These are phyloP conservation scores for Oscheius sp. DNA, from an alignment of 2,888 invertebrate species.

Conservation along the genomic window DNA sequence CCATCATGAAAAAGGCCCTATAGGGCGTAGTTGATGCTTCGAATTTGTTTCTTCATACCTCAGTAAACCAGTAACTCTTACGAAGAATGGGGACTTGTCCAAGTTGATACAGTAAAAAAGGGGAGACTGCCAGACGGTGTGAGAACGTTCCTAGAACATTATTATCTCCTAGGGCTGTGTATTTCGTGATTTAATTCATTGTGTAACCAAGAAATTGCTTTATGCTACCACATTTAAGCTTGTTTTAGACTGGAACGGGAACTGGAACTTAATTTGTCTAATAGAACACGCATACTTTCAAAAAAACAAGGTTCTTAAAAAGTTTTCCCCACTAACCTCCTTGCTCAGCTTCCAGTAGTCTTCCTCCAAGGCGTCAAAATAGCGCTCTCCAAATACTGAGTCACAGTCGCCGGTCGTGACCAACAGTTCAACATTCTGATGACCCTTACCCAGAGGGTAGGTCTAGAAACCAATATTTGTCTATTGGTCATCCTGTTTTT, in stretches of 20 bases:
- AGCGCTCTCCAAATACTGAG: conserved; percentile 65
- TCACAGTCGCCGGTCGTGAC: conserved; percentile 71
- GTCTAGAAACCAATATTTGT: conserved; percentile 35
- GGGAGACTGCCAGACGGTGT: conserved; percentile 69
- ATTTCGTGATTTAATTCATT: too few species aligned
- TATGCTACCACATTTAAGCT: too few species aligned
- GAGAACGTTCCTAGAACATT: conserved; percentile 46
- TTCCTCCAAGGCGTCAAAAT: conserved; percentile 68
- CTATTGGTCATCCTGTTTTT: background rate
- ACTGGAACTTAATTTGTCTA: too few species aligned
- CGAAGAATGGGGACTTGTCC: conserved; percentile 68
- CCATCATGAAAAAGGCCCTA: conserved; percentile 69
- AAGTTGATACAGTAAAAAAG: conserved; percentile 68
- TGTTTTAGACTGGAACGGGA: too few species aligned
- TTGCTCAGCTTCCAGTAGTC: conserved; percentile 64
- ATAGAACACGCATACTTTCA: too few species aligned
- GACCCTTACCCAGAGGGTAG: conserved; percentile 57
- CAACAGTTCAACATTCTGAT: conserved; percentile 57
- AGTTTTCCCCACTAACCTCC: conserved; percentile 34
- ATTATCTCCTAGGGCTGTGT: too few species aligned
- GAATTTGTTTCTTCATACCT: conserved; percentile 10
- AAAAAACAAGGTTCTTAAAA: background rate
- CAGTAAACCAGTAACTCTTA: conserved; percentile 65
- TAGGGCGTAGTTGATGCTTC: background rate
- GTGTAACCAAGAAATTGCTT: too few species aligned